Evolutionary conservation across 1,140 invertebrate genomes (phyloP), one percentile per base, ranked within the genome.

Genomic region (Globodera rostochiensis): DNA sequence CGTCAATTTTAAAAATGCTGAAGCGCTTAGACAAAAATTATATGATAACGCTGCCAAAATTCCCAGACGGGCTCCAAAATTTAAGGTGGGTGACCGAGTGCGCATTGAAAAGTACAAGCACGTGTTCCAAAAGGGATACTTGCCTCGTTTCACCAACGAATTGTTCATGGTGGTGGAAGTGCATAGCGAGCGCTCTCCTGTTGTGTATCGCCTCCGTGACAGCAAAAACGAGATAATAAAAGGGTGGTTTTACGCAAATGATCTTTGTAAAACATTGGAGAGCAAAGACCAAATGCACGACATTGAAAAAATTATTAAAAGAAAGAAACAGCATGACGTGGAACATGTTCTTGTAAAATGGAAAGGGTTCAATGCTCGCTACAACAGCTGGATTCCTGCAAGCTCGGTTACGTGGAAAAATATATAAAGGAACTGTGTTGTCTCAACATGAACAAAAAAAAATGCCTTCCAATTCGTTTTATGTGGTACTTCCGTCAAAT

Each of bases 1-100:
- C 47, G 83, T 85, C 9, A 84, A 79, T 19, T 82, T 45, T 25
- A 47, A 82, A 57, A 82, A 82, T 84, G 81, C 81, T n/a, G 70
- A 74, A 46, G 11, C 45, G 45, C n/a, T 83, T 13, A 8, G 21
- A 45, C 36, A 71, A 0, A n/a, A 21, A 49, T 11, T 83, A 50
- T 13, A 21, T 6, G 57, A 21, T n/a, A 19, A 45, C 71, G n/a
- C n/a, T 9, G 8, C 9, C 13, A 47, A 74, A 82, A 53, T 21
- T 75, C 36, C 36, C 1, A 78, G 7, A 45, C 25, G 46, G 15
- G 76, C 13, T 47, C 21, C 78, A 36, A 36, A 36, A 36, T 36
- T 19, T 19, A 70, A 7, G 36, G 80, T 80, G n/a, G 60, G 66
- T n/a, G 36, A 85, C 47, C 78, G 36, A 70, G 74, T 80, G n/a